phyloP scores from a whole-genome alignment of 2,797 vertebrate species.

The Pyrrhura leucotis region DNA sequence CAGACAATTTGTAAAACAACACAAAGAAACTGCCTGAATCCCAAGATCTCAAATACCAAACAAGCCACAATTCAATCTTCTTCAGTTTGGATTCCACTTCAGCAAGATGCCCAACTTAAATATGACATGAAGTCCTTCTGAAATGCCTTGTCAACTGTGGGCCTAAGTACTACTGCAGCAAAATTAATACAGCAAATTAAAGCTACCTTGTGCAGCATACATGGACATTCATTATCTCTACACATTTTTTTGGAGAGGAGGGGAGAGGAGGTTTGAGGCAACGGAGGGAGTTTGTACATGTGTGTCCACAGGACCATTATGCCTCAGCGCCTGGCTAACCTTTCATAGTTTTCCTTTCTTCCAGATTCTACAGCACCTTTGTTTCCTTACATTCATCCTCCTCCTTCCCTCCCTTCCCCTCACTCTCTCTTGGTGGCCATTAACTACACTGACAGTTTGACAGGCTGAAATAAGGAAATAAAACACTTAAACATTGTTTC shows the following conservation, averaged over 20 bases:
- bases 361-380: slow-evolving; percentile 66
- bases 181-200: background rate
- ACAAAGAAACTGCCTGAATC: background rate
- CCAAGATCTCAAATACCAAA: background rate
- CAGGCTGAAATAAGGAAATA: slow-evolving; percentile 83
- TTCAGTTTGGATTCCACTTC: background rate
- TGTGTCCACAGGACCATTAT: background rate
- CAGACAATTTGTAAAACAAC: background rate
- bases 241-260: background rate
- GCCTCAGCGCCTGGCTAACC: slow-evolving; percentile 33
- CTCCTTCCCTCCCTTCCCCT: slow-evolving; percentile 28
- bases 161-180: background rate
- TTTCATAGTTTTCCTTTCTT: slow-evolving; percentile 48
- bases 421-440: slow-evolving; percentile 79
- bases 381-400: slow-evolving; percentile 68
- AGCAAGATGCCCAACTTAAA: background rate
- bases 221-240: background rate
- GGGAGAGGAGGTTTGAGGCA: background rate
- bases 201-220: fast-evolving
- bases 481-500: slow-evolving; percentile 84
- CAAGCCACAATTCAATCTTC: background rate
- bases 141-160: background rate
- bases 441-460: slow-evolving; percentile 84
- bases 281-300: background rate
- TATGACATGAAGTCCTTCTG: background rate